Evolutionary conservation across 2,113 vertebrate genomes (phyloP), one percentile per base, ranked within the genome.

Genomic region (Eublepharis macularius): DNA sequence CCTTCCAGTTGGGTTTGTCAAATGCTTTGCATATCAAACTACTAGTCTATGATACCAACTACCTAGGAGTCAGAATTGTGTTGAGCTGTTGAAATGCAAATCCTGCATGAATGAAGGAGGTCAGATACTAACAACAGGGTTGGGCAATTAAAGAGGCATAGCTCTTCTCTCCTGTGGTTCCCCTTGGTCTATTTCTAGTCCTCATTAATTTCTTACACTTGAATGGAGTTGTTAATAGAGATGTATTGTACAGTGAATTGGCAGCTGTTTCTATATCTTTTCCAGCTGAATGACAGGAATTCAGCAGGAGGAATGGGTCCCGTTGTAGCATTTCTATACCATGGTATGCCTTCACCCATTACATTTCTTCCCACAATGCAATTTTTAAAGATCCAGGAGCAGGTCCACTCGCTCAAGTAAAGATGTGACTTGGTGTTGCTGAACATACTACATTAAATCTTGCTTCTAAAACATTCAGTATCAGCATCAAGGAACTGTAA

Each of bases 1-100:
- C 87, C 80, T 86, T 91, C 74, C 29, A 83, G 47, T 80, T 80
- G 47, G 76, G 84, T 81, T 83, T 89, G 60, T 60, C 82, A 82
- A 87, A 85, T 60, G 41, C 66, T 88, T 84, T 75, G 36, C 78
- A 77, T 89, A 90, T 76, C 6, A 81, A 70, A 41, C 86, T 13
- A 49, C 32, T 13, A 24, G 4, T 36, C 88, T 86, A 2, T 74
- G 4, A 41, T 78, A 72, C 34, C 4, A 0, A 2, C 0, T 69
- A 41, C 16, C 76, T 39, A 13, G 51, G 29, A 51, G 51, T 66
- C 70, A 6, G 0, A 0, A 1, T 41, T 45, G 75, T 14, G n/a
- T 21, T 45, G 70, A 68, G 34, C 36, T 29, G 74, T 76, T 65
- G 1, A 24, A 57, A 6, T 80, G 51, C 51, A 73, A 86, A 49